These are phyloP conservation scores for Zaprionus obscuricornis DNA, from an alignment of 2,888 invertebrate species.

Conservation along the genomic window DNA sequence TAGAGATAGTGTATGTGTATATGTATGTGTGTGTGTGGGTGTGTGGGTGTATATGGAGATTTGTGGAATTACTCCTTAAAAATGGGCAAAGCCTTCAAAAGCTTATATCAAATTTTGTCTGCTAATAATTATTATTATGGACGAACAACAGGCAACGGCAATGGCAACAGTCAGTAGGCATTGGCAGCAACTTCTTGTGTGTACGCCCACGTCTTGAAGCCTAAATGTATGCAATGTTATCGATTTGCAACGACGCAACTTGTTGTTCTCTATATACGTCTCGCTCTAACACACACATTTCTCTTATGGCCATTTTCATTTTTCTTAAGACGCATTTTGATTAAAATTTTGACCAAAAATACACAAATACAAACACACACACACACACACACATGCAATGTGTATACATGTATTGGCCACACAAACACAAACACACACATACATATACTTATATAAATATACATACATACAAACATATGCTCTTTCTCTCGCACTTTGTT, in stretches of 20 bases:
- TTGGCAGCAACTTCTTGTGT: too few species aligned
- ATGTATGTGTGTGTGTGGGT: too few species aligned
- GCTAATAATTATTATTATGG: constrained; percentile 69
- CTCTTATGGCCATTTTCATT: constrained; percentile 49
- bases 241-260: constrained; percentile 57
- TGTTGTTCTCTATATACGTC: constrained; percentile 47
- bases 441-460: too few species aligned
- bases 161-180: too few species aligned
- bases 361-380: constrained; percentile 1
- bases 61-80: constrained; percentile 43
- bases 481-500: constrained; percentile 27
- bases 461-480: constrained; percentile 23
- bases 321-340: constrained; percentile 75
- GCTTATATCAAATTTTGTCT: constrained; percentile 15
- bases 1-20: background rate
- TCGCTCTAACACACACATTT: constrained; percentile 46
- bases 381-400: constrained; percentile 26
- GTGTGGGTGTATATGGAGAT: too few species aligned
- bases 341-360: constrained; percentile 65
- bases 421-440: background rate
- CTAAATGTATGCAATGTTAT: constrained; percentile 61
- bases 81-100: constrained; percentile 31
- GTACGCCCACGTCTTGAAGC: constrained; percentile 49
- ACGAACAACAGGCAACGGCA: too few species aligned
- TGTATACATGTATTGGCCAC: too few species aligned